Evolutionary conservation across 2,888 invertebrate species (phyloP).

Genomic region (Abscondita cerata): DNA sequence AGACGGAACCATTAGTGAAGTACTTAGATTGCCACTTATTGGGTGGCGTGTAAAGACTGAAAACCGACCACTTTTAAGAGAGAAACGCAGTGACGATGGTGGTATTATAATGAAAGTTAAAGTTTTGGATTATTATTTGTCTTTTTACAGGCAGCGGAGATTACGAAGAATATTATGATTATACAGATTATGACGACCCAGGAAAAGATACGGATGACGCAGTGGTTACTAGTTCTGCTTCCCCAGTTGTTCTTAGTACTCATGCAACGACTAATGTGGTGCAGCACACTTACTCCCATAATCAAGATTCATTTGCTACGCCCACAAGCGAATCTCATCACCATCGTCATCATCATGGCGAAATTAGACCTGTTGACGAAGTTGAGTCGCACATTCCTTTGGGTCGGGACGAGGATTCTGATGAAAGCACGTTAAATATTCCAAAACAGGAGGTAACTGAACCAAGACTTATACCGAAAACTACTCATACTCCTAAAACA

Average conservation of each 20-base stretch:
- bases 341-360: conserved; percentile 61
- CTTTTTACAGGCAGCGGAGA: conserved; percentile 48
- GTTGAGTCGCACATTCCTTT: conserved; percentile 41
- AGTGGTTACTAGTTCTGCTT: conserved; percentile 11
- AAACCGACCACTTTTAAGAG: conserved; percentile 42
- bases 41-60: conserved; percentile 71
- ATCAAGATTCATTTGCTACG: conserved; percentile 25
- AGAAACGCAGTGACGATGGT: conserved; percentile 37
- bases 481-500: conserved; percentile 25
- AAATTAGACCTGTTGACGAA: conserved; percentile 44
- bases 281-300: conserved; percentile 1
- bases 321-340: conserved; percentile 50
- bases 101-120: too few species aligned
- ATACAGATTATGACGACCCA: conserved; percentile 49
- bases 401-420: conserved; percentile 11
- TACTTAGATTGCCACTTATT: conserved; percentile 71
- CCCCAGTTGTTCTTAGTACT: neutral
- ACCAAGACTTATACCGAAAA: conserved; percentile 12
- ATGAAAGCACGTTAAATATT: neutral
- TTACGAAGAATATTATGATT: conserved; percentile 57
- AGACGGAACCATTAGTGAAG: conserved; percentile 75
- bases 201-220: conserved; percentile 29
- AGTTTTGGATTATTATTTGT: too few species aligned
- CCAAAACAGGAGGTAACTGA: conserved; percentile 18
- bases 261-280: neutral